Base-by-base conservation (phyloP, 2,113 vertebrate species). In the Sialia sialis region DNA sequence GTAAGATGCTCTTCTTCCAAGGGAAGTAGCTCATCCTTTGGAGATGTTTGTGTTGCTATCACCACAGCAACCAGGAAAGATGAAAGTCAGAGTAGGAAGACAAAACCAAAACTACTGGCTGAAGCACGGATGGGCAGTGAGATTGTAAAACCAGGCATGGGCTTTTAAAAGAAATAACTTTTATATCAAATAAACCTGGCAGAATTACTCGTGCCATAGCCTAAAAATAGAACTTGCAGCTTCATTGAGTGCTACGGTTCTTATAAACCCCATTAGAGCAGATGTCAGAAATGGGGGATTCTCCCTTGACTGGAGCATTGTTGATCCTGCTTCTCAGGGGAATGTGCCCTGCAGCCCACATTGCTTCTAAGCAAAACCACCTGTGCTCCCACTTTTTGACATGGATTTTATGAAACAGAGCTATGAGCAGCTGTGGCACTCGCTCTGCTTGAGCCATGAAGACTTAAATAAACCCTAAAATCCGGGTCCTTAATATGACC, bases 1-100 rank as follows among this genome's bases (percentile, higher is more conserved):
- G 62, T 49, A 59, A 87, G 66, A 82, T 11, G 11, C 66, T 64
- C 72, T 84, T 93, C 77, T 84, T 93, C 80, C 69, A 87, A 79
- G 72, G 39, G 23, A 93, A 90, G 83, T 29, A 89, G 94, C 75
- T 96, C 88, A 86, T 88, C 93, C 78, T 97, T 95, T 34, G 44
- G 92, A 94, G 84, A 64, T 97, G 84, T 97, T 97, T 98, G 97
- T 97, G 84, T 97, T 79, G 68, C 88, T 16, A 22, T 97, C 89
- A 80, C 90, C 90, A 93, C 1, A 16, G 94, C 88, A 84, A 98
- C 91, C 22, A 72, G 63, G 72, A 96, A 94, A 96, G 94, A 91
- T 95, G 88, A 93, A 95, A 95, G 68, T 70, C 74, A 70, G 69
- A 76, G 26, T 38, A 21, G 5, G 0, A 23, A 83, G 62, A 72